Conservation (phyloP, 1,140 invertebrate species). For the Holotrichia oblita region DNA sequence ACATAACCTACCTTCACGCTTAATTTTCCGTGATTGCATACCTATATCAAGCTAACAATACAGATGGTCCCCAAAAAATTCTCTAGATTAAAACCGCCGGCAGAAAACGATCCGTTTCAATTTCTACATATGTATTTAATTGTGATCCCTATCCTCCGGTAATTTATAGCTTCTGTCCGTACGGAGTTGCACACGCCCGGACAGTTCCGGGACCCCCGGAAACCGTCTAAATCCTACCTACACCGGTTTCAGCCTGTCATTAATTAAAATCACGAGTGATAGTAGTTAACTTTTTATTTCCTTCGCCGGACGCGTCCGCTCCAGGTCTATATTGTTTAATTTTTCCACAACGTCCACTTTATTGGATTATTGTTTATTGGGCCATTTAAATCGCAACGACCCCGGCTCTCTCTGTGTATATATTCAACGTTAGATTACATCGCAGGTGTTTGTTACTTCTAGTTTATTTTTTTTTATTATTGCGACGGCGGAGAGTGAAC, state of each 20-base stretch:
- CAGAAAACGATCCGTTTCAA: slow-evolving; percentile 46
- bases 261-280: slow-evolving; percentile 54
- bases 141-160: slow-evolving; percentile 47
- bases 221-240: slow-evolving; percentile 45
- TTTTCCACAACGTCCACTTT: slow-evolving; percentile 38
- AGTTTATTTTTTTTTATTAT: no score
- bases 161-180: slow-evolving; percentile 49
- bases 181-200: slow-evolving; percentile 43
- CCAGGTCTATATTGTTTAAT: slow-evolving; percentile 39
- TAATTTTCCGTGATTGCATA: no score
- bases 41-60: no score
- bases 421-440: no score
- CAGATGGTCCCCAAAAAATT: not conserved
- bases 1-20: no score
- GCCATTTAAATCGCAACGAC: slow-evolving; percentile 16
- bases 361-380: slow-evolving; percentile 41
- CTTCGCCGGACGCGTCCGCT: slow-evolving; percentile 28
- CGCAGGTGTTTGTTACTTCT: not conserved
- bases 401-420: not conserved
- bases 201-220: not conserved
- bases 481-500: no score
- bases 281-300: slow-evolving; percentile 52
- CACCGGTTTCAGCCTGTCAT: slow-evolving; percentile 52
- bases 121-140: slow-evolving; percentile 57
- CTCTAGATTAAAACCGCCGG: slow-evolving; percentile 44